These are phyloP conservation scores for Gobius niger DNA, from an alignment of 2,113 vertebrate genomes.

Conservation along the genomic window DNA sequence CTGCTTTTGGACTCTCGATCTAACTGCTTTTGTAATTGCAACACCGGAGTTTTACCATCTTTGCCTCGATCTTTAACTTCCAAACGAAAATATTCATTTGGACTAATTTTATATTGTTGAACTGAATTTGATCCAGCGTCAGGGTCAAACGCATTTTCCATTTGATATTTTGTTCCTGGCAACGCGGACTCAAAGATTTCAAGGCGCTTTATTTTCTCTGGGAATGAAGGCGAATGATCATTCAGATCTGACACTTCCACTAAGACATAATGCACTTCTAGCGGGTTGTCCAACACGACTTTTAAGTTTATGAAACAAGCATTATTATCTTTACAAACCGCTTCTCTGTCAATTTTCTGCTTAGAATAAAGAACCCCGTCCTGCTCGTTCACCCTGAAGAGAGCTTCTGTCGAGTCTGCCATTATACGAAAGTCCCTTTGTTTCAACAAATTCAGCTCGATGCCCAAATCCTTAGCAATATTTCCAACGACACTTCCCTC, in stretches of 20 bases:
- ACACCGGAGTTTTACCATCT: conserved; percentile 59
- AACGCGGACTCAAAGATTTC: conserved; percentile 65
- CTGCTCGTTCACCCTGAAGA: conserved; percentile 61
- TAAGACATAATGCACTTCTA: conserved; percentile 80
- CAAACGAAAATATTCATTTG: conserved; percentile 66
- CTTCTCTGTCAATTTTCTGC: conserved; percentile 58
- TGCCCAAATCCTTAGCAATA: conserved; percentile 67
- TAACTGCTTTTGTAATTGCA: conserved; percentile 66
- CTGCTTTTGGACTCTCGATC: conserved; percentile 61
- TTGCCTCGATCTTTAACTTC: conserved; percentile 60
- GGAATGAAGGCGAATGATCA: conserved; percentile 76
- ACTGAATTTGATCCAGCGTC: conserved; percentile 72
- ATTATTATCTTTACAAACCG: conserved; percentile 51
- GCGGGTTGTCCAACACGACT: conserved; percentile 68
- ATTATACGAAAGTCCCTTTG: conserved; percentile 62
- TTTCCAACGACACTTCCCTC: conserved; percentile 62
- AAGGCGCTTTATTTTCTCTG: conserved; percentile 50
- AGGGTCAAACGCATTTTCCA: conserved; percentile 74
- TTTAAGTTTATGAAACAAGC: conserved; percentile 64
- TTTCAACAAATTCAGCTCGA: conserved; percentile 50
- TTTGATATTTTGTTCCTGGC: conserved; percentile 70
- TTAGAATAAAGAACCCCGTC: conserved; percentile 58
- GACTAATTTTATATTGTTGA: conserved; percentile 71
- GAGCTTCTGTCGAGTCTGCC: conserved; percentile 40
- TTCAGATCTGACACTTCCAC: conserved; percentile 81